Evolutionary conservation across 2,113 vertebrate species (phyloP).

Genomic region (Psittacara wagleri): DNA sequence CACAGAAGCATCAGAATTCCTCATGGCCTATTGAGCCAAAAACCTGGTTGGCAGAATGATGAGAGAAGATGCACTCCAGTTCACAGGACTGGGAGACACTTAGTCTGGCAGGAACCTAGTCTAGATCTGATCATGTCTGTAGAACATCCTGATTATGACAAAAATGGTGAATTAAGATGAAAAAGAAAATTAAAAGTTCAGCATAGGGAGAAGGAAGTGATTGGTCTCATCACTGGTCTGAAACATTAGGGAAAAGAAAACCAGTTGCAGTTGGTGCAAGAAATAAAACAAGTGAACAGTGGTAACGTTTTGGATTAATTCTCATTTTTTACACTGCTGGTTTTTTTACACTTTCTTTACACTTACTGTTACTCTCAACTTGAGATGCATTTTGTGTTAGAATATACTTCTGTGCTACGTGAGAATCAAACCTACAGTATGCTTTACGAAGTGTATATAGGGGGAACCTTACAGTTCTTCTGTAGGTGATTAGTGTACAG

Average conservation of each 20-base stretch:
- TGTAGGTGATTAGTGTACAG: not conserved
- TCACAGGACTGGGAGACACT: not conserved
- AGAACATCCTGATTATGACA: not conserved
- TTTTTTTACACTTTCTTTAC: no score
- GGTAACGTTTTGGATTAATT: not conserved
- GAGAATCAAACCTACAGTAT: not conserved
- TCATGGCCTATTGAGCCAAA: not conserved
- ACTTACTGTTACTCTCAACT: not conserved
- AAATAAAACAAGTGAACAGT: not conserved
- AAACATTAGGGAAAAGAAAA: not conserved
- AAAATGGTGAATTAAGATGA: not conserved
- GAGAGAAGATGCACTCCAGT: not conserved
- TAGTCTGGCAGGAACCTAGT: not conserved
- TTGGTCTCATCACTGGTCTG: not conserved
- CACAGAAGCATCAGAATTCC: not conserved
- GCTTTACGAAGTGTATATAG: not conserved
- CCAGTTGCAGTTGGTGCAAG: not conserved
- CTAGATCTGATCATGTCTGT: fast-evolving
- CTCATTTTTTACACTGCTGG: not conserved
- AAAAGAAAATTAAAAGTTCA: not conserved
- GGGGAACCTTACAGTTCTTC: not conserved
- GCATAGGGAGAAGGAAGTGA: not conserved
- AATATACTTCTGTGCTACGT: not conserved
- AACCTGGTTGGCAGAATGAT: fast-evolving
- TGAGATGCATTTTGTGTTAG: not conserved